These are phyloP conservation scores for Aurelia sp. DNA, from an alignment of 30 jellyfish, hydroid and myxozoan genomes.

Conservation along the genomic window DNA sequence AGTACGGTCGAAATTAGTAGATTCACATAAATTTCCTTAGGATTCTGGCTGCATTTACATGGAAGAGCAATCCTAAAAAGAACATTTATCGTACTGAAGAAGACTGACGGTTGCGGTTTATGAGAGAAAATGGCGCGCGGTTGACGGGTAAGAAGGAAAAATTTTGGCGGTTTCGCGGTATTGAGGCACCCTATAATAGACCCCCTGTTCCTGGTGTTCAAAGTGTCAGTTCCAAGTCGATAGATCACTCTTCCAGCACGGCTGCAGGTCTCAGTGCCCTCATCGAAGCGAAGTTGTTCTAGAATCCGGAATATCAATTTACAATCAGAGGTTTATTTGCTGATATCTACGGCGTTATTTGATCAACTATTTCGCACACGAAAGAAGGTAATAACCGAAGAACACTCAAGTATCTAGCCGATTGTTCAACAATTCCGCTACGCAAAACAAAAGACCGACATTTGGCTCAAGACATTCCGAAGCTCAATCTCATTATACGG, in stretches of 20 bases:
- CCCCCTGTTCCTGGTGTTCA: constrained; percentile 37
- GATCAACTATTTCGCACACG: constrained; percentile 38
- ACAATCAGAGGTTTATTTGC: constrained; percentile 57
- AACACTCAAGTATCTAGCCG: constrained; percentile 46
- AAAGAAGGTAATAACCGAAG: constrained; percentile 49
- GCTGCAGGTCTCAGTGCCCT: constrained; percentile 28
- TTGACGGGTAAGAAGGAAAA: too few species aligned
- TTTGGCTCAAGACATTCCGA: constrained; percentile 36
- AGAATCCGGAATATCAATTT: constrained; percentile 15
- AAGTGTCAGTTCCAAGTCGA: constrained; percentile 21
- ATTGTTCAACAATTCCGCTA: constrained; percentile 63
- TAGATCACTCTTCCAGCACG: constrained; percentile 21
- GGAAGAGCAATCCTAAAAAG: too few species aligned
- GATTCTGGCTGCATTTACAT: too few species aligned
- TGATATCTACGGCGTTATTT: constrained; percentile 21
- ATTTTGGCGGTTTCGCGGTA: too few species aligned
- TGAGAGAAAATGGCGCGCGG: too few species aligned
- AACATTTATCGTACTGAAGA: too few species aligned
- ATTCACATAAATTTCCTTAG: too few species aligned
- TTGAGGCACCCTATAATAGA: too few species aligned
- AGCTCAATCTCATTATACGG: constrained; percentile 69
- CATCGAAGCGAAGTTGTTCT: constrained; percentile 1
- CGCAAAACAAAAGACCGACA: constrained; percentile 34
- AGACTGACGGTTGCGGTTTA: too few species aligned
- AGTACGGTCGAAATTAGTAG: too few species aligned